Evolutionary conservation across 2,797 vertebrate species (phyloP).

Genomic region (Luscinia megarhynchos): DNA sequence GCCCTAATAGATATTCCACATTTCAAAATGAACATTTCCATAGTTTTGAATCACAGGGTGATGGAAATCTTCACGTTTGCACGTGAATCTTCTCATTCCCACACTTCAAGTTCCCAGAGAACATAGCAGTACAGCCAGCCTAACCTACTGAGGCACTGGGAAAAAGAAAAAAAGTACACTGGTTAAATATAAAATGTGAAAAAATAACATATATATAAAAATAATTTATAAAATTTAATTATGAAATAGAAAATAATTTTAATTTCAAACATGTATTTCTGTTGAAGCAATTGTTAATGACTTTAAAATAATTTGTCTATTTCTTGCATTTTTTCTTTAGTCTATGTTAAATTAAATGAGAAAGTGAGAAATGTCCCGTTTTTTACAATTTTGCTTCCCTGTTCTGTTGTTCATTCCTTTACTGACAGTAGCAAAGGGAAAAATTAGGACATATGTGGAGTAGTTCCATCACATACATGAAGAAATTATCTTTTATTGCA

Average conservation of each 20-base stretch:
- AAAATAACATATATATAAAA: not conserved
- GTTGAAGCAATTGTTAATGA: not conserved
- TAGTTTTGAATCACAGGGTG: not conserved
- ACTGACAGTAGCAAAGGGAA: not conserved
- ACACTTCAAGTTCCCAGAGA: not conserved
- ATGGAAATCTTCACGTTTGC: not conserved
- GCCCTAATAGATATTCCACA: not conserved
- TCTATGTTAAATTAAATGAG: not conserved
- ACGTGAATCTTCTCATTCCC: not conserved
- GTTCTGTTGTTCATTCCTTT: not conserved
- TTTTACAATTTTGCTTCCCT: not conserved
- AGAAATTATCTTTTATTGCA: not conserved
- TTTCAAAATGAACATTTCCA: not conserved
- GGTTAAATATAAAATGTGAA: not conserved
- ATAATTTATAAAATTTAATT: too few relatives aligned
- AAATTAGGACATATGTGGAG: not conserved
- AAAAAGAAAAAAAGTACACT: too few relatives aligned
- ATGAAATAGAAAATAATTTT: not conserved
- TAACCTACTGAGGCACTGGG: not conserved
- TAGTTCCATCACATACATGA: rapidly evolving
- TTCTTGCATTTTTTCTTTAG: not conserved
- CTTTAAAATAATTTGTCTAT: not conserved
- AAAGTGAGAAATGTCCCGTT: not conserved
- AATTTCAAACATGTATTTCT: not conserved
- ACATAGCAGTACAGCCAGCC: not conserved